Evolutionary conservation across 2,113 vertebrate species (phyloP).

Genomic region (Hipposideros armiger): DNA sequence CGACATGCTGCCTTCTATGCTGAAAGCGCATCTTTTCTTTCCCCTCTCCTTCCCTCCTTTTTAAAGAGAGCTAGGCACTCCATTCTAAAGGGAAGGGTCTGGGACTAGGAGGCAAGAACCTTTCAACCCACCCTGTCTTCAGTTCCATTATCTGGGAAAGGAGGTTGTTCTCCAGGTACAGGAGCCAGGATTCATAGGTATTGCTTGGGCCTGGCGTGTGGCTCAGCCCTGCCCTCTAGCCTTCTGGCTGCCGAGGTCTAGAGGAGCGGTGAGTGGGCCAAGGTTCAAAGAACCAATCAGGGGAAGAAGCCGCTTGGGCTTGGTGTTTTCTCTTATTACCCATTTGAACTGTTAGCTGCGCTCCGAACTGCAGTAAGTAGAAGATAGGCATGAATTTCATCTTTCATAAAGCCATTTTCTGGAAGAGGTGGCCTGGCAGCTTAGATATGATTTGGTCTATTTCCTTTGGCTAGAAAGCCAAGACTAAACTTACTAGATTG

Average conservation of each 20-base stretch:
- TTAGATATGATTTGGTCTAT: not conserved
- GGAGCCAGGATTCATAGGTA: not conserved
- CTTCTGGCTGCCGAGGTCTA: not conserved
- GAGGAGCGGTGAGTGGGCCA: not conserved
- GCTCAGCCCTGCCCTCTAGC: not conserved
- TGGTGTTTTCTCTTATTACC: not conserved
- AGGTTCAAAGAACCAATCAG: not conserved
- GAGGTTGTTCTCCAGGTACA: not conserved
- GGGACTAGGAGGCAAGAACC: not conserved
- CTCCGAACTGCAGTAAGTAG: not conserved
- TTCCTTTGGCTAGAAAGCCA: constrained; percentile 42
- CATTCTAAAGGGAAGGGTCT: not conserved
- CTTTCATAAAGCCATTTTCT: constrained; percentile 17
- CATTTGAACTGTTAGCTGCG: not conserved
- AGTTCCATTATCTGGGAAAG: not conserved
- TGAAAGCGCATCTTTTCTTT: not conserved
- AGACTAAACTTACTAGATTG: not conserved
- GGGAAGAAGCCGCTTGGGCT: not conserved
- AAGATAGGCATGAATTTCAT: not conserved
- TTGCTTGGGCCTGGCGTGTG: not conserved
- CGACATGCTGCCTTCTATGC: not conserved
- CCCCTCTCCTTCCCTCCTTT: not conserved
- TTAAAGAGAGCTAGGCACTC: not conserved
- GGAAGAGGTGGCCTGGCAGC: not conserved
- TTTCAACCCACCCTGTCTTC: not conserved